Percentiles rank a stretch among this genome's conserved stretches.
phyloP scores from a whole-genome alignment of 2,113 vertebrate species.

The Saguinus imperator region DNA sequence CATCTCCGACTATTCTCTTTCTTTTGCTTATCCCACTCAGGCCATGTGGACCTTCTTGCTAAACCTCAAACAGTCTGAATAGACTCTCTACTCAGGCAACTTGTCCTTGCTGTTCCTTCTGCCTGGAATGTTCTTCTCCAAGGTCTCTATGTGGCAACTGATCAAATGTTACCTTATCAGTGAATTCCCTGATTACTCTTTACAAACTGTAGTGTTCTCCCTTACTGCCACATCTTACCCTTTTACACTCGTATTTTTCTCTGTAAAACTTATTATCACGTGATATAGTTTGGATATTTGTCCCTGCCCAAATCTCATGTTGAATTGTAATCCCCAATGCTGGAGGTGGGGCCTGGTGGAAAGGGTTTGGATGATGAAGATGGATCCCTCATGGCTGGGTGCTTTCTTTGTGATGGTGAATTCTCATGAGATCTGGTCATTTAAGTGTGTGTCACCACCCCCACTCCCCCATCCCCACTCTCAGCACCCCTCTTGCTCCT shows the following conservation, averaged over 20 bases:
- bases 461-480: too few species aligned
- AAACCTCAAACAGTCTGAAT: not conserved
- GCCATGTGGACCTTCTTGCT: not conserved
- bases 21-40: not conserved
- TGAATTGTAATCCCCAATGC: too few species aligned
- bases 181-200: not conserved
- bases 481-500: too few species aligned
- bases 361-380: too few species aligned
- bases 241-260: not conserved
- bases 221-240: not conserved
- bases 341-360: too few species aligned
- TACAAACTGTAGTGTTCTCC: not conserved
- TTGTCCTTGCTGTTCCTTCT: not conserved
- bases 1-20: not conserved
- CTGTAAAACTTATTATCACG: not conserved
- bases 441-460: too few species aligned
- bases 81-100: not conserved
- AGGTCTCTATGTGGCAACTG: not conserved
- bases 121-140: not conserved
- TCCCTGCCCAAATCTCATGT: too few species aligned
- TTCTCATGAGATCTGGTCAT: too few species aligned
- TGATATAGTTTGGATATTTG: too few species aligned
- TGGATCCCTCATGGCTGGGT: too few species aligned
- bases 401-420: too few species aligned
- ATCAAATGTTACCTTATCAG: not conserved